Base-by-base conservation (phyloP, 2,113 vertebrate species). In the Glaucidium brasilianum region DNA sequence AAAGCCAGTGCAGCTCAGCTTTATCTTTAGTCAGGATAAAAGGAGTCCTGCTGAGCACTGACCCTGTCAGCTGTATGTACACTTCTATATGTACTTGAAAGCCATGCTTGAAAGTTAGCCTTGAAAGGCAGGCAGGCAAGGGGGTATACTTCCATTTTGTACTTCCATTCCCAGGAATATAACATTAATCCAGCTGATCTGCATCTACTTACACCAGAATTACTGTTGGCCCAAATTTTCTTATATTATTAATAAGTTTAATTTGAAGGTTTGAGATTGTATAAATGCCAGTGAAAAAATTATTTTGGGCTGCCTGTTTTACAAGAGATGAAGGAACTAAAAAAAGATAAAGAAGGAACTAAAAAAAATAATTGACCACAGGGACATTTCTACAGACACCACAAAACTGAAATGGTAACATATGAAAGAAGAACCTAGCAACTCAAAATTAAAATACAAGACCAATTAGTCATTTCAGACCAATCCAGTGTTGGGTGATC, bases 351-450 rank as follows among this genome's bases (percentile, higher is more conserved):
- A 95, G 73, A 67, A 90, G 81, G 85, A 95, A 89, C 37, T 86
- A 72, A 59, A 77, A 77, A 81, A 60, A 66, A 64, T 71, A 43
- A 12, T 11, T 59, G 67, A 58, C 94, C 91, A 64, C 58, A 32
- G 50, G 43, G 64, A 53, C 35, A 58, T 92, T 92, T 86, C 83
- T 59, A 58, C 86, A 96, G 87, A 94, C 75, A 85, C 94, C 94
- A 94, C 93, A 95, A 88, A 79, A 26, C 27, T 92, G 78, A 94
- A 89, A 71, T 87, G 75, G 92, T 80, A 27, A 80, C 64, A 45
- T 58, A 85, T 43, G 75, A 94, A 94, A 94, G 81, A 78, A 90
- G 92, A 95, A 93, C 89, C 78, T 76, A 73, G 73, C 76, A 82
- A 66, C 49, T 45, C 68, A 43, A 45, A 83, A 94, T 52, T 60